Percentiles rank a stretch among this genome's conserved stretches.
Evolutionary conservation across 2,888 invertebrate genomes (phyloP).

Genomic region (Atrina japonica): DNA sequence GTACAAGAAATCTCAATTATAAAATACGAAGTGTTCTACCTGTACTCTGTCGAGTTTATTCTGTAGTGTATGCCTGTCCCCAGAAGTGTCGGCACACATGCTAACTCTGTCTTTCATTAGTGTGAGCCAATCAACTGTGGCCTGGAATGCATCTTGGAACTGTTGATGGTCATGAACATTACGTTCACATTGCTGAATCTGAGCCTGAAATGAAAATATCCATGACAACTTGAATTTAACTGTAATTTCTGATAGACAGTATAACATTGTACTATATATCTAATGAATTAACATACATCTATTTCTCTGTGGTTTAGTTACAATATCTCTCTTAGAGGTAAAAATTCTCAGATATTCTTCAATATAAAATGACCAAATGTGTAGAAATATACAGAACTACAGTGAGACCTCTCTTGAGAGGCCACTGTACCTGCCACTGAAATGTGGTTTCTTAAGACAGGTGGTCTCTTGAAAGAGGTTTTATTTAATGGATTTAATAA

Average conservation of each 20-base stretch:
- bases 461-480: no score
- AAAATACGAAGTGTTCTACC: no score
- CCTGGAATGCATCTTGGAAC: conserved; percentile 91
- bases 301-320: no score
- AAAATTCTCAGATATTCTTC: background rate
- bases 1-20: no score
- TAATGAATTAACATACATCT: no score
- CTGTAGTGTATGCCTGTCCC: conserved; percentile 85
- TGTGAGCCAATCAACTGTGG: conserved; percentile 91
- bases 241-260: background rate
- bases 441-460: no score
- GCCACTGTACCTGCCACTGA: no score
- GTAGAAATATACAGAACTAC: no score
- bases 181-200: conserved; percentile 83
- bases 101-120: conserved; percentile 90
- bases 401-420: no score
- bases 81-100: conserved; percentile 90
- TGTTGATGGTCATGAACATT: conserved; percentile 93
- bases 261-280: background rate
- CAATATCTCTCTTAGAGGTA: no score
- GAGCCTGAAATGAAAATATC: conserved; percentile 51
- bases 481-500: no score
- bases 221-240: no score
- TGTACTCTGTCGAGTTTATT: conserved; percentile 80
- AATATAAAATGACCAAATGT: background rate